A percentile compares a stretch with the other conserved stretches of the same genome.
These are phyloP conservation scores for Drosophila anomelani DNA, from an alignment of 2,888 invertebrate species.

Conservation along the genomic window DNA sequence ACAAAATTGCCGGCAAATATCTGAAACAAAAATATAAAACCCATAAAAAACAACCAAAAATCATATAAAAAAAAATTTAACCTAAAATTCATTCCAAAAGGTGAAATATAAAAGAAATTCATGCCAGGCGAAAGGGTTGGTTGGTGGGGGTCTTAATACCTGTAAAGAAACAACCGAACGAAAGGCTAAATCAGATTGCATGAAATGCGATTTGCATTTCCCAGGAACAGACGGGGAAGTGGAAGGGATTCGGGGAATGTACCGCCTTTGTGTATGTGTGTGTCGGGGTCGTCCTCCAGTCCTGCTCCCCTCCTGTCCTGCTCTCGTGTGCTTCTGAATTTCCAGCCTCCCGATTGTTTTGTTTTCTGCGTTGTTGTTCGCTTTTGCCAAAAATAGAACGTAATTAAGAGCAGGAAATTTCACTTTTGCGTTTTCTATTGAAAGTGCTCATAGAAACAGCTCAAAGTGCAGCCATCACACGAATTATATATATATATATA, in stretches of 20 bases:
- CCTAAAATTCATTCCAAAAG: background rate
- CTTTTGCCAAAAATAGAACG: constrained; percentile 43
- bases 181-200: constrained; percentile 36
- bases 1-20: constrained; percentile 32
- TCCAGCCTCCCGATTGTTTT: constrained; percentile 12
- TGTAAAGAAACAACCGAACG: background rate
- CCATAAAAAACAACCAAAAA: background rate
- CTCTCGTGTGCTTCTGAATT: constrained; percentile 1
- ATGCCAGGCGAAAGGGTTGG: background rate
- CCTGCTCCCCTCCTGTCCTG: constrained; percentile 1
- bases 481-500: constrained; percentile 2
- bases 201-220: constrained; percentile 59
- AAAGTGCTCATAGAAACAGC: constrained; percentile 34
- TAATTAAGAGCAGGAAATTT: constrained; percentile 52
- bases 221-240: background rate
- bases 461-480: constrained; percentile 27
- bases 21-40: constrained; percentile 3
- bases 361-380: constrained; percentile 15
- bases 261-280: constrained; percentile 13
- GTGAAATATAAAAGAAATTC: constrained; percentile 5
- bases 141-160: constrained; percentile 8
- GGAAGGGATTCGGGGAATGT: background rate
- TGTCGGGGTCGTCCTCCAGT: background rate
- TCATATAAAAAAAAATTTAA: background rate
- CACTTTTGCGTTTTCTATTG: constrained; percentile 33